Evolutionary conservation across 2,797 vertebrate genomes (phyloP), one percentile per base, ranked within the genome.

Genomic region (Crocodylus rhombifer): DNA sequence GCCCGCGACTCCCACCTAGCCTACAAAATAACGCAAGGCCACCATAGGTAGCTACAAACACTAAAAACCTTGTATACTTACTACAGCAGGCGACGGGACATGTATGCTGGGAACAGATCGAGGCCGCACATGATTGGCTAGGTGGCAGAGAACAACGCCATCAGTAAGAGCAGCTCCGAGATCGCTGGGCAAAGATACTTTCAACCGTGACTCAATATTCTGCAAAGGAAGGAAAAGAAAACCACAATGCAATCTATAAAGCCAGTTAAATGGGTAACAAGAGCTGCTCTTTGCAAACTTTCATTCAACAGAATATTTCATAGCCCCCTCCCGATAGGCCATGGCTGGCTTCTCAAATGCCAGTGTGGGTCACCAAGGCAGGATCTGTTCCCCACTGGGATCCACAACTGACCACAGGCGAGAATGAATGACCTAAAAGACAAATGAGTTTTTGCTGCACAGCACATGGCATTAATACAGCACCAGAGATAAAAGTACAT

Each of bases 31-130:
- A 6, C 3, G 15, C 0, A 28, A 71, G 36, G 16, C 20, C 77
- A 30, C 51, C 55, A 0, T 36, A 28, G 62, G 56, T 56, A 80
- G 61, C 36, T 36, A 5, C 7, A 28, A 7, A 42, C 0, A 61
- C 60, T 14, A 63, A 3, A 30, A 69, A 8, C 28, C 26, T 13
- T 1, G 57, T 55, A 87, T 95, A 98, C 99, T 99, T 98, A 99
- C 99, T 96, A 99, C 99, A 58, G 99, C 99, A 65, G 99, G 99
- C 4, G 99, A 99, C 71, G 99, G 99, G 85, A 99, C 99, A 2
- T 99, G 99, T 93, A 99, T 99, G 96, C 99, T 99, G 91, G 99
- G 98, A 51, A 99, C 99, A 2, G 99, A 99, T 14, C 99, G 98
- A n/a, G 99, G 99, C 26, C 99, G 98, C 92, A 99, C 99, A 1